These are phyloP conservation scores for Hipposideros larvatus DNA, from an alignment of 2,797 vertebrate species.

Conservation along the genomic window DNA sequence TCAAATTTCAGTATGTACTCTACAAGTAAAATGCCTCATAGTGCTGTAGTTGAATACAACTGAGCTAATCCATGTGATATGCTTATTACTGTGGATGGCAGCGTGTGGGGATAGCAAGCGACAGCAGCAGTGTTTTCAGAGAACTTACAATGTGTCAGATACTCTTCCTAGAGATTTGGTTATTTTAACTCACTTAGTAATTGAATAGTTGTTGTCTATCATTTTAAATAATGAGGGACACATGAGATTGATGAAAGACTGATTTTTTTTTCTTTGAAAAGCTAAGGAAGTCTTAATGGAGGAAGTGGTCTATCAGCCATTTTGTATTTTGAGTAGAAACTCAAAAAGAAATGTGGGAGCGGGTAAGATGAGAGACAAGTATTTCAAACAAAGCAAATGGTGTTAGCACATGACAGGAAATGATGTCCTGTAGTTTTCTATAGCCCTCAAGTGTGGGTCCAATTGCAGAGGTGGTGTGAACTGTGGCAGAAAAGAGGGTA, in stretches of 20 bases:
- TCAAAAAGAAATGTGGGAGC: background rate
- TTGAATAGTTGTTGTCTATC: background rate
- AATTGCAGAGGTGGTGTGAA: background rate
- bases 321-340: background rate
- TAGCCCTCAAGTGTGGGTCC: no score
- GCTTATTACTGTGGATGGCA: no score
- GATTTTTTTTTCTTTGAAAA: background rate
- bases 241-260: no score
- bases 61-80: background rate
- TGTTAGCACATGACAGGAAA: background rate
- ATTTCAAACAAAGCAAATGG: background rate
- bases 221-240: background rate
- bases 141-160: background rate
- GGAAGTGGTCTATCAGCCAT: background rate
- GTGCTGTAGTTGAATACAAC: background rate
- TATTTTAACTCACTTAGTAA: background rate
- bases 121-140: background rate
- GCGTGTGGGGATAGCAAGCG: no score
- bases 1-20: background rate
- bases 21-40: background rate
- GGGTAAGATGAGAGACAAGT: background rate
- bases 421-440: background rate
- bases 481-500: background rate
- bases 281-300: background rate
- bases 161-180: background rate